Evolutionary conservation across 2,113 vertebrate species (phyloP).

Genomic region (Malurus cyaneus): DNA sequence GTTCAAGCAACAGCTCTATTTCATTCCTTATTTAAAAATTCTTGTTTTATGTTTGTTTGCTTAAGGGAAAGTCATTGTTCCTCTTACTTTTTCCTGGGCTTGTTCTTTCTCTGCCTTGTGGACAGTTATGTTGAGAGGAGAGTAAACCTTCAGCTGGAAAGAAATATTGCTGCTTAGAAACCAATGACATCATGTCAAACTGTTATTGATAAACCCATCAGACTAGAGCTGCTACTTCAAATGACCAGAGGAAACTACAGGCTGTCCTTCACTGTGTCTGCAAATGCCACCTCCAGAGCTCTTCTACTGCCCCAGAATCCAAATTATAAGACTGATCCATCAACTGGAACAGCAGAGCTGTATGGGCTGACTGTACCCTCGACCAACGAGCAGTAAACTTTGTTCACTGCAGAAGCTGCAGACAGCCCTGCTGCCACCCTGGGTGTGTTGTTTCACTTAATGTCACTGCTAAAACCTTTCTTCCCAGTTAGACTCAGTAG

Average conservation of each 20-base stretch:
- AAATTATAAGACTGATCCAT: neutral
- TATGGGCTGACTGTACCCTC: neutral
- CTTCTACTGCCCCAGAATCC: neutral
- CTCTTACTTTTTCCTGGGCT: neutral
- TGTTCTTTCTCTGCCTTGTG: neutral
- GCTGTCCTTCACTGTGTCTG: neutral
- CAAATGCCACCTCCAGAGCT: neutral
- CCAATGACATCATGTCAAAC: neutral
- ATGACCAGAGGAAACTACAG: neutral
- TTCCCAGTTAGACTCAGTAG: neutral
- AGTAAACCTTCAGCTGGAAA: neutral
- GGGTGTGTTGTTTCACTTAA: neutral
- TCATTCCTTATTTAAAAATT: neutral
- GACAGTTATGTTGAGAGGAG: neutral
- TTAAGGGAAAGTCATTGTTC: neutral
- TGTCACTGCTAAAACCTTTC: neutral
- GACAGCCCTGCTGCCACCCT: neutral
- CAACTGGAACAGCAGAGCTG: neutral
- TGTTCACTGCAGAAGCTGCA: neutral
- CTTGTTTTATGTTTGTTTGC: neutral
- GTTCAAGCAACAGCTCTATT: neutral
- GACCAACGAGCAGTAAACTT: neutral
- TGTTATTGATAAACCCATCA: neutral
- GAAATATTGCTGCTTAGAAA: neutral
- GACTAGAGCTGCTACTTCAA: neutral